Evolutionary conservation across 2,797 vertebrate species (phyloP), one percentile per base, ranked within the genome.

Genomic region (Ptychadena robeensis): DNA sequence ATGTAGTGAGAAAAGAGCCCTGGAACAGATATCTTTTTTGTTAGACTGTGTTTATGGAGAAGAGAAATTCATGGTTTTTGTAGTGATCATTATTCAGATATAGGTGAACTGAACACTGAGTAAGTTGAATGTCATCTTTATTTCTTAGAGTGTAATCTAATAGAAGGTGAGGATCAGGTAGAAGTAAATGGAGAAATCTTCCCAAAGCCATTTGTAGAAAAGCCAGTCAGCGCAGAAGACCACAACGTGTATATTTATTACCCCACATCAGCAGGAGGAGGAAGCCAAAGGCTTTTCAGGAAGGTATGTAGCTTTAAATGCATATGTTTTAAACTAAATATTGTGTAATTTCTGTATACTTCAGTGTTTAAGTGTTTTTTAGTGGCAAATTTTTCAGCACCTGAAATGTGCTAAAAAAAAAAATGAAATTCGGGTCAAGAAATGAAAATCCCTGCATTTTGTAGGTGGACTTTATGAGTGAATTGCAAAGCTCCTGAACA

Each of bases 171-270:
- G 88, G 98, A 99, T 90, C 97, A 99, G 0, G 98, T 99, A 87
- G 98, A 99, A 90, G 97, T 99, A 75, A 99, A 99, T 0, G 97
- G 98, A 28, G 96, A 97, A 77, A 91, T 99, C 69, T 99, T 99
- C 90, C 97, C 96, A 65, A 99, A 99, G 89, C 97, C 98, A 0
- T 99, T 99, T 85, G 98, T 99, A 38, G 98, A 99, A 93, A 99
- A 99, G 88, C 98, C 98, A 0, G 98, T 99, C 86, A 98, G 97
- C 70, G 98, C 98, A 0, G 98, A 99, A 88, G 98, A 99, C 91
- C 98, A 99, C 91, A 99, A 99, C 0, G 98, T 99, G 85, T 99
- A 99, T 87, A 99, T 99, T 91, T 99, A 99, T 92, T 99, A 99
- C 88, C 98, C 98, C 0, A 98, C 96, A 0, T 97, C 97, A 0